Percentiles rank a stretch among this genome's conserved stretches.
Conservation (phyloP, 2,888 invertebrate genomes). For the Phaonia tiefii region DNA sequence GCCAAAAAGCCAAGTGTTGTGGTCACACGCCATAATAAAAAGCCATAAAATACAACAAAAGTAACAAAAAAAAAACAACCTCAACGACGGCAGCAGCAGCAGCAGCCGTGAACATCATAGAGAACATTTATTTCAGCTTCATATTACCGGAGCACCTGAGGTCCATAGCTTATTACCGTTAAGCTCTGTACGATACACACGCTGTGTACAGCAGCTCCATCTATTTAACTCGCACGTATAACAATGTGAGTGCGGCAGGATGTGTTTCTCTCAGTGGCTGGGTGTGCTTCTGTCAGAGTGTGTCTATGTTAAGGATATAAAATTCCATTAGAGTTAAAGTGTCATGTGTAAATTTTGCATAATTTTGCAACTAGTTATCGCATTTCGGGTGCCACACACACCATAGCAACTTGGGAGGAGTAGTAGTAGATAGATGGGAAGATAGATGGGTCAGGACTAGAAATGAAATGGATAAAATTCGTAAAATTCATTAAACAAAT, state of each 20-base stretch:
- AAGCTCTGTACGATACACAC: background rate
- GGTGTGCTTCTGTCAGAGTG: conserved; percentile 19
- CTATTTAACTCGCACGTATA: background rate
- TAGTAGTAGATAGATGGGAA: background rate
- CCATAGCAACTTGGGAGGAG: background rate
- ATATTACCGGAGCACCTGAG: conserved; percentile 64
- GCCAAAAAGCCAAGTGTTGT: conserved; percentile 59
- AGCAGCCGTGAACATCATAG: conserved; percentile 1
- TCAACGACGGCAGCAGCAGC: background rate
- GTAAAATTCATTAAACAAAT: conserved; percentile 66
- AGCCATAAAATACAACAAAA: conserved; percentile 26
- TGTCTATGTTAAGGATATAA: conserved; percentile 54
- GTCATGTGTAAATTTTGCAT: conserved; percentile 65
- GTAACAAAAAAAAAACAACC: background rate
- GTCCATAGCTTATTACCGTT: conserved; percentile 55
- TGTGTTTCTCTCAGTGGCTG: conserved; percentile 1
- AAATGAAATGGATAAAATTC: conserved; percentile 39
- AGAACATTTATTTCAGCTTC: conserved; percentile 65
- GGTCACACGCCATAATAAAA: conserved; percentile 51
- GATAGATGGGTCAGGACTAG: background rate
- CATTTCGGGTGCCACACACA: conserved; percentile 2
- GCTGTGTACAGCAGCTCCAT: too few relatives aligned
- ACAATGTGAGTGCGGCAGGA: conserved; percentile 1
- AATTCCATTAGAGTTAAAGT: conserved; percentile 66
- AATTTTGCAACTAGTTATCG: conserved; percentile 49